Percentiles rank a stretch among this genome's conserved stretches.
Conservation (phyloP, 2,797 vertebrate species). For the Knipowitschia caucasica region DNA sequence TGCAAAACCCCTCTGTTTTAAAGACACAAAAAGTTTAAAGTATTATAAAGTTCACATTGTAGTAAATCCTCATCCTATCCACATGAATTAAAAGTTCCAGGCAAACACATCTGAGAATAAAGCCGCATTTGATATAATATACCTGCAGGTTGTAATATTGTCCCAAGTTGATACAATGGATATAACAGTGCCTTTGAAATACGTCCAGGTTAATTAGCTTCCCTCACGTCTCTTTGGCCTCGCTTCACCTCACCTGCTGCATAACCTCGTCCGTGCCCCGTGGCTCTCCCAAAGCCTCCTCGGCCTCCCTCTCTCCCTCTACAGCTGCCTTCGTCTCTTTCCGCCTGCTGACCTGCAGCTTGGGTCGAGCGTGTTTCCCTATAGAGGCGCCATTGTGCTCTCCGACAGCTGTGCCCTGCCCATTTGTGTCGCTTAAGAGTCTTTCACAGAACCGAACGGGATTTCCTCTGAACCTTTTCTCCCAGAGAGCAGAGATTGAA, state of each 20-base stretch:
- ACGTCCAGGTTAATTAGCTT: background rate
- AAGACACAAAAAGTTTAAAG: no score
- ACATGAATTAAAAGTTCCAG: no score
- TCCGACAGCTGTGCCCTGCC: background rate
- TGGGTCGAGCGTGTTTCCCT: background rate
- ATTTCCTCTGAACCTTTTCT: conserved; percentile 3
- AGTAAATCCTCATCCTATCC: no score
- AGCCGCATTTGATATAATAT: no score
- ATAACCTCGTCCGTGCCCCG: background rate
- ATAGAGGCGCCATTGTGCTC: background rate
- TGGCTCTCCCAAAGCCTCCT: background rate
- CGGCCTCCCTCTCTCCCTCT: background rate
- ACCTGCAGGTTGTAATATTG: background rate
- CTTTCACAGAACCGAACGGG: background rate
- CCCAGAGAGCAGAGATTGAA: background rate
- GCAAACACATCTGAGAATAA: no score
- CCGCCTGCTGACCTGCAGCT: background rate
- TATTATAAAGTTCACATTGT: no score
- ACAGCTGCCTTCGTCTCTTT: background rate
- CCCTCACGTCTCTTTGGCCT: background rate
- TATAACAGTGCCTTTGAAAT: background rate
- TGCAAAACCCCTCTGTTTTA: no score
- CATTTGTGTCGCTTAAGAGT: background rate
- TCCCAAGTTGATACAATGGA: background rate
- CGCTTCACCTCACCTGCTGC: background rate